Evolutionary conservation across 1,140 invertebrate genomes (phyloP), one percentile per base, ranked within the genome.

Genomic region (Drosophila biarmipes): DNA sequence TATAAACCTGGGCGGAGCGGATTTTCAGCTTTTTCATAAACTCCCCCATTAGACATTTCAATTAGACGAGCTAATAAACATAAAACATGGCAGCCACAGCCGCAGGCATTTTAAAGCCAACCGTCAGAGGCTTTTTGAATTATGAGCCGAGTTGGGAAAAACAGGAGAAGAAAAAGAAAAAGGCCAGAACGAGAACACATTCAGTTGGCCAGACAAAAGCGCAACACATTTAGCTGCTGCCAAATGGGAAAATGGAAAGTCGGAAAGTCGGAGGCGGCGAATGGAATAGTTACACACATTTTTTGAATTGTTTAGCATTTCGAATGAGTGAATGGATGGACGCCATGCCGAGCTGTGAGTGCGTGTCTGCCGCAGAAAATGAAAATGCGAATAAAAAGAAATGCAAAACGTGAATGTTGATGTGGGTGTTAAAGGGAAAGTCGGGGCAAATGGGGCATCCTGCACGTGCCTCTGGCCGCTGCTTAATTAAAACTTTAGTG

Each of bases 401-500:
- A 69, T 38, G 51, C 12, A 17, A 37, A 62, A 29, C 19, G 55
- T n/a, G 27, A 53, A 35, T 37, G 40, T 34, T 8, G 11, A 17
- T 42, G 40, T 40, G 17, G 14, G 24, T 24, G 29, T 31, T 31
- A 48, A 37, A 27, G 27, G 11, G 5, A 19, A n/a, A 29, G 27
- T 29, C 5, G 42, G 5, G 35, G 21, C 12, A 46, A 55, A 34
- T 51, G 31, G 12, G 24, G 38, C 6, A 24, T 14, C 14, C 67
- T 40, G 58, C 49, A 43, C 57, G 67, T 66, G 61, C 66, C 31
- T n/a, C 15, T 54, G 27, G 56, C 56, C 77, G 53, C 57, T 38
- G 82, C 78, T 87, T 86, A 87, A 86, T 86, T 86, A 86, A 87
- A 86, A 86, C 78, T 86, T 78, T 78, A 48, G 78, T 72, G 82